phyloP scores from a whole-genome alignment of 2,113 vertebrate species.

The Cranoglanis bouderius region DNA sequence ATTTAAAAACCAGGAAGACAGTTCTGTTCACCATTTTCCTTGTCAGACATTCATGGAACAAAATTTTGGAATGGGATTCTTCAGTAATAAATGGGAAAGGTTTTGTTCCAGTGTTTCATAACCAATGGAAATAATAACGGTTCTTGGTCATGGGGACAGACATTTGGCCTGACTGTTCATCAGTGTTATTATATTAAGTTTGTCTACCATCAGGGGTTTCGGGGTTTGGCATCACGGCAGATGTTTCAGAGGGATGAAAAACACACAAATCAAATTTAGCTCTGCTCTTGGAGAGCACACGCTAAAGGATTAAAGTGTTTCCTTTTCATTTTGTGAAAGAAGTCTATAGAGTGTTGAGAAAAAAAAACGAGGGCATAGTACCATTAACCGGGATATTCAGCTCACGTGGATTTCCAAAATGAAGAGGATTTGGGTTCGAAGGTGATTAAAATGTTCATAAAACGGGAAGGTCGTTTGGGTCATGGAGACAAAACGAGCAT shows the following conservation, averaged over 20 bases:
- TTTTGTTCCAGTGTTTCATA: background rate
- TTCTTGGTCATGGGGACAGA: constrained; percentile 10
- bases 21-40: background rate
- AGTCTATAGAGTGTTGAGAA: background rate
- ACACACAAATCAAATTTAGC: constrained; percentile 20
- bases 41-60: background rate
- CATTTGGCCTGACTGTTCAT: constrained; percentile 6
- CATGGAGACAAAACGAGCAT: constrained; percentile 72
- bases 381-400: background rate
- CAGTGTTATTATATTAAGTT: constrained; percentile 10
- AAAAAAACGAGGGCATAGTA: background rate
- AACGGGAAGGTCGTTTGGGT: constrained; percentile 71
- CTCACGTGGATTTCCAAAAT: constrained; percentile 1
- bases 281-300: background rate
- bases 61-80: background rate
- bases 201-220: constrained; percentile 19
- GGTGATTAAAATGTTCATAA: constrained; percentile 69
- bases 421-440: constrained; percentile 54
- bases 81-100: background rate
- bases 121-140: constrained; percentile 27
- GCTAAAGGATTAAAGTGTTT: background rate
- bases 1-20: background rate
- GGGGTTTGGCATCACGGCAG: constrained; percentile 15
- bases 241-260: constrained; percentile 8
- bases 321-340: background rate